These are phyloP conservation scores for Augochlorella aurata DNA, from an alignment of 2,888 invertebrate species.

Conservation along the genomic window DNA sequence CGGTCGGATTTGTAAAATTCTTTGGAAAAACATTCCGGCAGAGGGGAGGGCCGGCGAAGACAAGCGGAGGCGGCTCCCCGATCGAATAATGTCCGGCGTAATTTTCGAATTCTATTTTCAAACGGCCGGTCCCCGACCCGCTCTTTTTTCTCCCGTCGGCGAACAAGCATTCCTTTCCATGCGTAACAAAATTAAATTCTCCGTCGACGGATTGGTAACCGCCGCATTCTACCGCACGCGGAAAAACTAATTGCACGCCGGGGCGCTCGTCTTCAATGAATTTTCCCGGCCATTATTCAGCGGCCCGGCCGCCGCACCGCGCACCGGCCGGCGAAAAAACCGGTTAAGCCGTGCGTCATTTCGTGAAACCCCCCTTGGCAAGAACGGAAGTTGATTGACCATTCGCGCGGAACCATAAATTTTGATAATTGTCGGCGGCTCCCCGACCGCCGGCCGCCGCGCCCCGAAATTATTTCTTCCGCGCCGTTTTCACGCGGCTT, in stretches of 20 bases:
- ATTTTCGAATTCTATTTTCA: slow-evolving; percentile 50
- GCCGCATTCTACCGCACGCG: slow-evolving; percentile 59
- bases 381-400: slow-evolving; percentile 36
- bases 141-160: slow-evolving; percentile 10
- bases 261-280: slow-evolving; percentile 61
- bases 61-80: neutral
- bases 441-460: neutral
- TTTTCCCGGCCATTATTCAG: slow-evolving; percentile 57
- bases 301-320: neutral
- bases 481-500: neutral
- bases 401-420: slow-evolving; percentile 7
- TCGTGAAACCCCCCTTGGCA: slow-evolving; percentile 8
- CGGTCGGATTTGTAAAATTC: slow-evolving; percentile 6
- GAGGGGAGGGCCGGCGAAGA: neutral
- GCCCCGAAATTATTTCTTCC: neutral
- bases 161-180: slow-evolving; percentile 51
- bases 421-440: slow-evolving; percentile 21
- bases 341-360: slow-evolving; percentile 32
- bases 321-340: slow-evolving; percentile 13
- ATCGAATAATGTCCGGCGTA: slow-evolving; percentile 25
- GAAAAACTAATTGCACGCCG: slow-evolving; percentile 62
- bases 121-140: neutral
- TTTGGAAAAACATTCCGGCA: slow-evolving; percentile 18
- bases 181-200: slow-evolving; percentile 67
- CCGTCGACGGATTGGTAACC: slow-evolving; percentile 63